These are phyloP conservation scores for Argentina silus DNA, from an alignment of 2,797 vertebrate species.

Conservation along the genomic window DNA sequence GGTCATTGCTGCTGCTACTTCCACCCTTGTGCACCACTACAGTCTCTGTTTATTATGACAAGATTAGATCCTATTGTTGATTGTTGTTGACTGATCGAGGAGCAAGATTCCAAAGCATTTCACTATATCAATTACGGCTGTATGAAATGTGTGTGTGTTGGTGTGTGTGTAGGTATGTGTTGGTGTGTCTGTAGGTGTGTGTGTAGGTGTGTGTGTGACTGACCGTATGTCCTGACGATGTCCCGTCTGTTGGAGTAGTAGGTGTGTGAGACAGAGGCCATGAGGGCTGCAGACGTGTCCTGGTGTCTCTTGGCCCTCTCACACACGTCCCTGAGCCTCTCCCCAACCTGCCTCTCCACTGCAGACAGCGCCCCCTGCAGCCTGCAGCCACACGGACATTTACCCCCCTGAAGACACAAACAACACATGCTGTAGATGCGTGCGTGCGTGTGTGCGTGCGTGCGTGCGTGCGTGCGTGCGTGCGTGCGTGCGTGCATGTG, in stretches of 20 bases:
- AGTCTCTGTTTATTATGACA: no score
- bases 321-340: constrained; percentile 58
- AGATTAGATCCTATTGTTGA: no score
- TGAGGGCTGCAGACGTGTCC: constrained; percentile 20
- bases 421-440: not conserved
- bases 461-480: constrained; percentile 18
- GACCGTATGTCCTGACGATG: constrained; percentile 59
- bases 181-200: no score
- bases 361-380: constrained; percentile 52
- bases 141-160: no score
- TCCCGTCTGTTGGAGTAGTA: constrained; percentile 55
- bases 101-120: no score
- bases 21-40: no score
- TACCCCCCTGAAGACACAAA: not conserved
- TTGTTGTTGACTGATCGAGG: no score
- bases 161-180: no score
- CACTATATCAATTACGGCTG: no score
- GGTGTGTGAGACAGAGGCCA: constrained; percentile 42
- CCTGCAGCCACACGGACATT: constrained; percentile 48
- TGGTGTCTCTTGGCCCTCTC: constrained; percentile 17
- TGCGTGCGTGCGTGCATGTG: constrained; percentile 21
- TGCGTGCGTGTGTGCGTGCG: constrained; percentile 9
- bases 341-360: constrained; percentile 30
- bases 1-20: no score
- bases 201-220: constrained; percentile 8